These are phyloP conservation scores for Physeter macrocephalus DNA, from an alignment of 2,113 vertebrate species.

Conservation along the genomic window DNA sequence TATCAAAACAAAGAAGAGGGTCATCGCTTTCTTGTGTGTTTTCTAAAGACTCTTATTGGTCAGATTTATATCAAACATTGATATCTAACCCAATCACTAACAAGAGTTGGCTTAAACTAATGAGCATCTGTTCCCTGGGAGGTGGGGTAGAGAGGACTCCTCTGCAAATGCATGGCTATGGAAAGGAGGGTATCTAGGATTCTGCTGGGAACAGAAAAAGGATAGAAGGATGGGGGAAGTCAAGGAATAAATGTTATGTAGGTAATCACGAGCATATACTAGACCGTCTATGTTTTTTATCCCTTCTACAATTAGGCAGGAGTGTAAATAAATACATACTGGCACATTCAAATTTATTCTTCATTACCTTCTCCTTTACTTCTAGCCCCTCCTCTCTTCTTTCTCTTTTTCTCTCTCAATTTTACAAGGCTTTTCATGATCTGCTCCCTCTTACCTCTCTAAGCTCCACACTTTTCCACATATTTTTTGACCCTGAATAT, in stretches of 20 bases:
- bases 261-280: not conserved
- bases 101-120: not conserved
- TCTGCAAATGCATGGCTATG: not conserved
- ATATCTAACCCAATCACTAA: not conserved
- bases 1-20: not conserved
- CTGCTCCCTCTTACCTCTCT: not conserved
- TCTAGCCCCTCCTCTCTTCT: not conserved
- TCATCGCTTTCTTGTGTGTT: not conserved
- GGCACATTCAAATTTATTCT: not conserved
- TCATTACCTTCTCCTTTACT: not conserved
- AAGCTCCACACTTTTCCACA: not conserved
- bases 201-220: not conserved
- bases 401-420: not conserved
- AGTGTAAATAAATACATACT: not conserved
- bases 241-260: not conserved
- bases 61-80: not conserved
- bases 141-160: not conserved
- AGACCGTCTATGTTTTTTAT: not conserved
- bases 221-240: not conserved
- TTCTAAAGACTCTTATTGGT: not conserved
- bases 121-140: not conserved
- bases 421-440: not conserved
- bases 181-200: not conserved
- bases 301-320: not conserved
- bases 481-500: not conserved